These are phyloP conservation scores for Drosophila acutilabella DNA, from an alignment of 2,888 invertebrate species.

Conservation along the genomic window DNA sequence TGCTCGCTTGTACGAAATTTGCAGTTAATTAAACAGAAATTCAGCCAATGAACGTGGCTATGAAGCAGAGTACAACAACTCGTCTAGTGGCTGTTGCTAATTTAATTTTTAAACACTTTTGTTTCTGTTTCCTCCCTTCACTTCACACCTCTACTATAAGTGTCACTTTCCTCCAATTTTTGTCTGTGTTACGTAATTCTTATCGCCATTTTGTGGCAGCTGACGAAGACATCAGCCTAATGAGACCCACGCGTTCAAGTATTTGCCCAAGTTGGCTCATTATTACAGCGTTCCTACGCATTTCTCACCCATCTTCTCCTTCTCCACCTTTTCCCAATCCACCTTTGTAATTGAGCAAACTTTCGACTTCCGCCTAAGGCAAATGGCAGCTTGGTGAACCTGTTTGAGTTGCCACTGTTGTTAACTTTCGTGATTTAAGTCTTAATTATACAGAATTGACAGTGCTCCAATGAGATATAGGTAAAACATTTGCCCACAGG, in stretches of 20 bases:
- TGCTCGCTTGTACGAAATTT: conserved; percentile 46
- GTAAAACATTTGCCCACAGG: neutral
- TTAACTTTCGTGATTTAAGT: conserved; percentile 20
- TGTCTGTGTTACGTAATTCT: conserved; percentile 58
- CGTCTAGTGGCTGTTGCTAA: conserved; percentile 29
- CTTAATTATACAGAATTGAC: conserved; percentile 11
- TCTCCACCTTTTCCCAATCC: neutral
- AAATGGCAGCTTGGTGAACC: conserved; percentile 1
- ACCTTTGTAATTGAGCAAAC: conserved; percentile 12
- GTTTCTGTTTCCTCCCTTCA: neutral
- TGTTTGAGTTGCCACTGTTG: neutral
- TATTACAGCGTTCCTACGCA: conserved; percentile 25
- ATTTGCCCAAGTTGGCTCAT: conserved; percentile 53
- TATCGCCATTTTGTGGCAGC: conserved; percentile 48
- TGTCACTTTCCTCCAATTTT: neutral
- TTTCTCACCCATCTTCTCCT: neutral
- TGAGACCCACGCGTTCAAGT: conserved; percentile 61
- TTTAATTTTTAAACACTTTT: conserved; percentile 46
- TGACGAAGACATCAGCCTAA: conserved; percentile 47
- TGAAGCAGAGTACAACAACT: conserved; percentile 6
- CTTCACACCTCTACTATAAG: no score
- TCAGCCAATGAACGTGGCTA: conserved; percentile 9
- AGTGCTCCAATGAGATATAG: neutral
- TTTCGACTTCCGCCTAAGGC: conserved; percentile 16
- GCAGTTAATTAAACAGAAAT: conserved; percentile 43